Conservation (phyloP, 2,888 invertebrate species). For the Nemotelus pantherinus region DNA sequence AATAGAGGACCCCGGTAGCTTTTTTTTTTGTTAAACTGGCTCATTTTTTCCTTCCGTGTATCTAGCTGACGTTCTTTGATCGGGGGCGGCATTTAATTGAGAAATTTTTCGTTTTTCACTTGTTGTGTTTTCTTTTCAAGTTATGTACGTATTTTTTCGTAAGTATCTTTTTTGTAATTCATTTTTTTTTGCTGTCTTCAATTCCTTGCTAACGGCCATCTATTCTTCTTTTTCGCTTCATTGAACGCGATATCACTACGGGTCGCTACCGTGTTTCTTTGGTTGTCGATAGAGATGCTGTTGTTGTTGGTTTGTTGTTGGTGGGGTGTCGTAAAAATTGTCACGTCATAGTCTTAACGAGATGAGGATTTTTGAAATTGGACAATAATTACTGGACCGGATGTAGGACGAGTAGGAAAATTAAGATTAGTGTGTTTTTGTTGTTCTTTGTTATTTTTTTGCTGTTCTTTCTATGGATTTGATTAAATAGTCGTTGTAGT, state of each 20-base stretch:
- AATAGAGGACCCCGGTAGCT: background rate
- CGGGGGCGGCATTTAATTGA: conserved; percentile 38
- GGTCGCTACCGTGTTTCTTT: too few species aligned
- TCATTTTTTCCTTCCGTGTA: background rate
- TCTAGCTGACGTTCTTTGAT: conserved; percentile 2
- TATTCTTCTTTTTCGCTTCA: conserved; percentile 24
- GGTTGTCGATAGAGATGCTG: background rate
- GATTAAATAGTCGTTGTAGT: background rate
- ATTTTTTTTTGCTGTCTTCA: background rate
- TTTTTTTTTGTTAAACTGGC: background rate
- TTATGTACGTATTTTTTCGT: conserved; percentile 1
- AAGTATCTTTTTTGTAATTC: background rate
- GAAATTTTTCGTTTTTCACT: conserved; percentile 30
- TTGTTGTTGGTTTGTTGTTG: background rate
- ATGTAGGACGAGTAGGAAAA: conserved; percentile 36
- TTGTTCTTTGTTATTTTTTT: conserved; percentile 2
- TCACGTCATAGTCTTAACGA: conserved; percentile 44
- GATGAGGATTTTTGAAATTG: conserved; percentile 39
- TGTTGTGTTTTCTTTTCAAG: conserved; percentile 2
- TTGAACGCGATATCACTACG: background rate
- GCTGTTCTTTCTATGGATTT: too few species aligned
- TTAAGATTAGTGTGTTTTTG: conserved; percentile 28
- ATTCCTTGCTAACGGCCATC: background rate
- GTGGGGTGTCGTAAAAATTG: background rate
- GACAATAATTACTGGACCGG: conserved; percentile 41